Base-by-base conservation (phyloP, 2,888 invertebrate genomes). In the Lasius fuliginosus region DNA sequence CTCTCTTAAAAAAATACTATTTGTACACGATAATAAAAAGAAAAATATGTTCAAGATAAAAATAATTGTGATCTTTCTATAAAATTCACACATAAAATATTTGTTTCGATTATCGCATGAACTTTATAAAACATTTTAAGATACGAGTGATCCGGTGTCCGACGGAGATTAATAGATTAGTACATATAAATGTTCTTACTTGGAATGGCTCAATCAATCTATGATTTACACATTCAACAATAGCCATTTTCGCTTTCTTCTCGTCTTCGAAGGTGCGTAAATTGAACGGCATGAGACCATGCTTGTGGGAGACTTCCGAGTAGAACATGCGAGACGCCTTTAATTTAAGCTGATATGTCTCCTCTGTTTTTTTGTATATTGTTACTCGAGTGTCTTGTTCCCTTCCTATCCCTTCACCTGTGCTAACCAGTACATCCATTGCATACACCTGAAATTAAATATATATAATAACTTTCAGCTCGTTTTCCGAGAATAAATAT, bases 191-290 rank as follows among this genome's bases (percentile, higher is more conserved):
- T n/a, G 5, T 60, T 71, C 97, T 96, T 91, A 99, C 99, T 96
- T 98, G 99, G 96, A 99, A 99, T 85, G 99, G 99, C 95, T 99
- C 99, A 93, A 99, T 98, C 91, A 99, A 97, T 95, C 99, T 99
- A 95, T 99, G 99, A 94, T 98, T 98, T 85, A 99, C 98, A 96
- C 99, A 99, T 95, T 99, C 99, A 58, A 98, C 97, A 69, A 99
- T 98, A 73, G 99, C 99, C 97, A 99, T 97, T 94, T 99, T 98
- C 56, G 99, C 99, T 95, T 99, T 99, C 87, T 98, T 99, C 95
- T 99, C 99, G 95, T 99, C 99, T 92, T 99, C 99, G 94, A 99
- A 99, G 94, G 97, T 97, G 90, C 99, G 97, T 92, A 99, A 96
- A 95, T 99, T 99, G 96, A 99, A 99, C 33, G 99, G 99, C 99